Evolutionary conservation across 2,113 vertebrate genomes (phyloP), one percentile per base, ranked within the genome.

Genomic region (Paradoxurus hermaphroditus): DNA sequence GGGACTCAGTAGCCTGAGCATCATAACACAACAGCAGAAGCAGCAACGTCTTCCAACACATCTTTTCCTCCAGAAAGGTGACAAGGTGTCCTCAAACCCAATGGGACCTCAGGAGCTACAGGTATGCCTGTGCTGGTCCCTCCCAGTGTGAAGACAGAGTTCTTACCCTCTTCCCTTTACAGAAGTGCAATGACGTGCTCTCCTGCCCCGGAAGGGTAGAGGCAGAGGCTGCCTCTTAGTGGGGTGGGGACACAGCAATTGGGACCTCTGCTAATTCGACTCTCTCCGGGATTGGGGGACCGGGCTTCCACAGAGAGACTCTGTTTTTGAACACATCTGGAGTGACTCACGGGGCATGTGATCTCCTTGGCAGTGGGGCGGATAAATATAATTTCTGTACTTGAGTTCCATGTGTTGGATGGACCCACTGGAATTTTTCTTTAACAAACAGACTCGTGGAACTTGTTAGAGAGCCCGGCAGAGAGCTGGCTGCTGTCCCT

Each of bases 301-400:
- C 94, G 97, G 97, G 96, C 98, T 98, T 98, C 98, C 98, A 98
- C 98, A 99, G 98, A 97, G 97, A 98, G 98, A 95, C 98, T 98
- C 98, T 98, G 98, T 99, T 99, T 99, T 99, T 98, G 98, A 98
- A 98, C 98, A 98, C 99, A 99, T 99, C 99, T 99, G 99, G 99
- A 99, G 98, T 99, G 99, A 99, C 98, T 99, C 99, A 99, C 96
- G 39, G 98, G 98, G 98, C 99, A 99, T 99, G 99, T 98, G 99
- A 99, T 98, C 98, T 98, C 98, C 91, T 98, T 99, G 99, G 99
- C 99, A 98, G 98, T 98, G 86, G 94, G 97, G 96, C 4, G 98
- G 98, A 98, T 98, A 99, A 99, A 99, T 99, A 99, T 98, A 98
- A 98, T 98, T 99, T 99, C 98, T 98, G 98, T 85, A 98, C 98